These are phyloP conservation scores for Dasyprocta punctata DNA, from an alignment of 2,113 vertebrate species.

Conservation along the genomic window DNA sequence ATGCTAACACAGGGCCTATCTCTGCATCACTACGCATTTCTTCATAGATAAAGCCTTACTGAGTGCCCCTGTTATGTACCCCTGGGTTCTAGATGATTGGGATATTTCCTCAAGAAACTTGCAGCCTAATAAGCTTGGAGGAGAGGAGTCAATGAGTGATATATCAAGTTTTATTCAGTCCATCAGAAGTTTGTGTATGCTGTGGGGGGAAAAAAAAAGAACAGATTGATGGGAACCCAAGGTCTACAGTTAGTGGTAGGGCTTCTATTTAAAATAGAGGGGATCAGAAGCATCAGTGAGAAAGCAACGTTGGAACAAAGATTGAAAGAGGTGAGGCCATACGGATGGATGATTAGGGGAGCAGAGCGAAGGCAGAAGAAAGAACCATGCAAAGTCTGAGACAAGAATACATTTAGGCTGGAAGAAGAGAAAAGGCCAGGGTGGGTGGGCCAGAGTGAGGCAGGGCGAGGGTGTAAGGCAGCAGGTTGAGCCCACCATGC, in stretches of 20 bases:
- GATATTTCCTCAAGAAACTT: neutral
- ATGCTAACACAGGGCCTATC: neutral
- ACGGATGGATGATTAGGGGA: neutral
- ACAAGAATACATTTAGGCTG: neutral
- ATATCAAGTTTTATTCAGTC: neutral
- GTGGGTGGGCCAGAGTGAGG: rapidly evolving
- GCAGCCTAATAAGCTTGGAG: neutral
- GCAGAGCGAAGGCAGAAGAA: neutral
- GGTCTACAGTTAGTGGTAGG: neutral
- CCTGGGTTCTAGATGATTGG: neutral
- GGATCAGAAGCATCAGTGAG: neutral
- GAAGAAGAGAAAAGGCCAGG: neutral
- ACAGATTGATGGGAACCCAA: neutral
- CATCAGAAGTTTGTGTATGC: neutral
- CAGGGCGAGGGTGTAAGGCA: rapidly evolving
- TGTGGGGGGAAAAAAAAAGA: neutral
- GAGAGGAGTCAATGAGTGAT: neutral
- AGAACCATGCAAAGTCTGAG: neutral
- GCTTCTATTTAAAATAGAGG: neutral
- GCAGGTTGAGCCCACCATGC: neutral
- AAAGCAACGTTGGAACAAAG: neutral
- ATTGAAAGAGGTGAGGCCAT: neutral
- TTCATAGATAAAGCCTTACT: neutral
- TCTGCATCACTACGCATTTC: neutral
- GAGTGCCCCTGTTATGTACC: neutral